These are phyloP conservation scores for Phoxinus dragarum DNA, from an alignment of 2,797 vertebrate genomes.

Conservation along the genomic window DNA sequence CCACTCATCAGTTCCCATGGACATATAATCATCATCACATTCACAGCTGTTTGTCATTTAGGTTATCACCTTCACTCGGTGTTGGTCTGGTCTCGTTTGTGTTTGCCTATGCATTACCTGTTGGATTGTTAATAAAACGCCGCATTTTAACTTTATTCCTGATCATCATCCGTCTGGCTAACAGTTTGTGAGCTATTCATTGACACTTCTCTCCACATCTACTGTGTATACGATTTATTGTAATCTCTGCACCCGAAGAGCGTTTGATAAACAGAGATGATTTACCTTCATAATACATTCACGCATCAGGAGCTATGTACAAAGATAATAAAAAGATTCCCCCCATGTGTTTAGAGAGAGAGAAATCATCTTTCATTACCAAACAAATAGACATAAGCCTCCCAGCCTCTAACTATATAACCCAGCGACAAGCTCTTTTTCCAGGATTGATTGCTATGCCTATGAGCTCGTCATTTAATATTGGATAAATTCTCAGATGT, in stretches of 20 bases:
- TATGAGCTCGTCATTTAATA: conserved; percentile 1
- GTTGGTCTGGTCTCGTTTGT: no score
- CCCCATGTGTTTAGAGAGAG: neutral
- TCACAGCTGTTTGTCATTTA: no score
- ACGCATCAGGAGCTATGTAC: neutral
- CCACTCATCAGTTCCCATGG: no score
- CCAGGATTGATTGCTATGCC: conserved; percentile 17
- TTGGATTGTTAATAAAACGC: no score
- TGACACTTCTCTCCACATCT: neutral
- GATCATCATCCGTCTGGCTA: no score
- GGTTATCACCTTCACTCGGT: no score
- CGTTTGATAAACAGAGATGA: neutral
- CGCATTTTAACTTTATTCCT: no score
- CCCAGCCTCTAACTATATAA: neutral
- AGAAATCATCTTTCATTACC: conserved; percentile 27
- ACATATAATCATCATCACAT: no score
- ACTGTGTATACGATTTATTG: neutral
- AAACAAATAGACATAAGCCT: conserved; percentile 3
- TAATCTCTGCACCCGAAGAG: neutral
- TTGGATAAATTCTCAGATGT: neutral
- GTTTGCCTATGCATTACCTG: no score
- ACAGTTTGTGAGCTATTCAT: neutral
- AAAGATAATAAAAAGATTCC: conserved; percentile 18
- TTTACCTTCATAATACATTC: conserved; percentile 33
- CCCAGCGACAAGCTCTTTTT: conserved; percentile 30